Evolutionary conservation across 2,113 vertebrate species (phyloP).

Genomic region (Origma solitaria): DNA sequence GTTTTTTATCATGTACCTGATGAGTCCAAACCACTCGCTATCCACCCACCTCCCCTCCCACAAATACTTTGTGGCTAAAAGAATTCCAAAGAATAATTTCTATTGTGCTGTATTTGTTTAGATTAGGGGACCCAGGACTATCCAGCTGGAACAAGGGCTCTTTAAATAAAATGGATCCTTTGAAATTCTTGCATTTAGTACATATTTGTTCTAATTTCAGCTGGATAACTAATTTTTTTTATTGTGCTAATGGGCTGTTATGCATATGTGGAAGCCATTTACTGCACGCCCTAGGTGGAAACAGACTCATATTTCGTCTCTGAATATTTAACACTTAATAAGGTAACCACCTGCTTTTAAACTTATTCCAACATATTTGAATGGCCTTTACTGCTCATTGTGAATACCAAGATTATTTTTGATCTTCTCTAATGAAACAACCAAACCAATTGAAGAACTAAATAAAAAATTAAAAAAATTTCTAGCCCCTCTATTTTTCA

Average conservation of each 20-base stretch:
- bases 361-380: constrained; percentile 9
- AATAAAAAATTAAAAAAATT: background rate
- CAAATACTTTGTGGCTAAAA: background rate
- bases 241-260: constrained; percentile 43
- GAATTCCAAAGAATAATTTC: background rate
- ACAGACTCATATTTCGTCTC: constrained; percentile 11
- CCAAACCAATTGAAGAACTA: background rate
- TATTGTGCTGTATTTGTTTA: background rate
- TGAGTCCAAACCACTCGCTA: background rate
- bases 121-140: background rate
- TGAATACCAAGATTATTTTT: background rate
- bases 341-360: constrained; percentile 60
- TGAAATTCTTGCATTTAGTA: background rate
- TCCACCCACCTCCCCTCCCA: background rate
- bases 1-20: background rate
- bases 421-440: constrained; percentile 25
- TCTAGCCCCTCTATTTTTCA: background rate
- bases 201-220: constrained; percentile 3
- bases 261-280: constrained; percentile 53
- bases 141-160: background rate
- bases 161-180: background rate
- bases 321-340: constrained; percentile 58
- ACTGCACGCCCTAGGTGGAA: background rate
- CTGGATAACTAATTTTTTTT: constrained; percentile 21
- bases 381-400: background rate